Base-by-base conservation (phyloP, 2,113 vertebrate species). In the Phrynosoma blainvillii region DNA sequence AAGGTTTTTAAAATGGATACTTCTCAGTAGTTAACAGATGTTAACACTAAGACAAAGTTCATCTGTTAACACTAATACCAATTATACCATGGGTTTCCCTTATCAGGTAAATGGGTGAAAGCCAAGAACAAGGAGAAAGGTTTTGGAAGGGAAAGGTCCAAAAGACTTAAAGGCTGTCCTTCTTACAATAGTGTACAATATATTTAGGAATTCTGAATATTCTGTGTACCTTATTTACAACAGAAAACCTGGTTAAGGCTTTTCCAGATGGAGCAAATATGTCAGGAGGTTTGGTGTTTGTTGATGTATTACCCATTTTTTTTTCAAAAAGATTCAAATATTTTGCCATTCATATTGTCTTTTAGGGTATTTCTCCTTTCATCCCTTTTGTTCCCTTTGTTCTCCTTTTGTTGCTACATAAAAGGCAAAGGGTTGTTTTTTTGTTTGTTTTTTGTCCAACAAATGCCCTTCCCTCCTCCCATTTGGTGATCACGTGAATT, bases 131-230 rank as follows among this genome's bases (percentile, higher is more conserved):
- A 65, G n/a, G 6, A 75, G 21, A 75, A 76, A 62, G 16, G 11
- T 21, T 56, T 65, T 74, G 11, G 27, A 56, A 27, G 65, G 23
- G 77, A 70, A 85, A 68, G 20, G 14, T 9, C 47, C 76, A 52
- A 23, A 62, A 78, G 40, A 66, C 27, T 14, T 79, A 5, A 68
- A 47, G 21, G 30, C 3, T 78, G 65, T 30, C n/a, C 32, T 93
- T 94, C 91, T 90, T 89, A 88, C 66, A 84, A 74, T 77, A 0
- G 0, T 82, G 93, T 92, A 85, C 92, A 89, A 95, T 92, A 82
- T 89, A 91, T 91, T 91, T 93, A 90, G 92, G 91, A 91, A 93
- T 88, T 87, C 76, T 85, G n/a, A 92, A 91, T 62, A 62, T 62
- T 18, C 59, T 62, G 18, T 62, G 13, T 62, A 62, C 14, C 14